Evolutionary conservation across 2,797 vertebrate species (phyloP).

Genomic region (Eulemur coronatus): DNA sequence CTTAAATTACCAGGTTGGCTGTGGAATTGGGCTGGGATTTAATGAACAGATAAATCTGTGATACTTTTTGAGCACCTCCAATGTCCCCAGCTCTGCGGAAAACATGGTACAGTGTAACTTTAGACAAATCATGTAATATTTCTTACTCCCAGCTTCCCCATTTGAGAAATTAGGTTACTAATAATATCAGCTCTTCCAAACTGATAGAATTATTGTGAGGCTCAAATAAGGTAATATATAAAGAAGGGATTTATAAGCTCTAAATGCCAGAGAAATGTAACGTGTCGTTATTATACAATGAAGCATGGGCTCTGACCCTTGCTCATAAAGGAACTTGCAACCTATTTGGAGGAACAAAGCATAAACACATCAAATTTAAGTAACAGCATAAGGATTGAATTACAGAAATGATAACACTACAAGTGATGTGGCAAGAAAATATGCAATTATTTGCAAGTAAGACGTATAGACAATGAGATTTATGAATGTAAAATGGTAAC

Average conservation of each 20-base stretch:
- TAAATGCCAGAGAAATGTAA: constrained; percentile 5
- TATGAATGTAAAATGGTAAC: not conserved
- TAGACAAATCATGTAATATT: not conserved
- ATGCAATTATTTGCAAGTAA: constrained; percentile 2
- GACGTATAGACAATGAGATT: not conserved
- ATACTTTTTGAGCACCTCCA: not conserved
- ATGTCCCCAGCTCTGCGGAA: not conserved
- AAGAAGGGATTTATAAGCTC: not conserved
- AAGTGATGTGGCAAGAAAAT: not conserved
- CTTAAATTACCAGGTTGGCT: not conserved
- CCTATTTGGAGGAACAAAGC: not conserved
- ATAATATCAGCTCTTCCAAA: not conserved
- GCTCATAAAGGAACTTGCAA: not conserved
- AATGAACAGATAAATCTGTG: constrained; percentile 42
- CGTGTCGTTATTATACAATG: not conserved
- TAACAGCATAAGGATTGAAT: not conserved
- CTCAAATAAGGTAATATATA: not conserved
- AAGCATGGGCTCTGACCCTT: not conserved
- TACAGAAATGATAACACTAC: not conserved
- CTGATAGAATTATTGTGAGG: not conserved
- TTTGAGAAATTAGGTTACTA: not conserved
- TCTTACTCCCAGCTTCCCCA: not conserved
- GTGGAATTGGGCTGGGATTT: not conserved
- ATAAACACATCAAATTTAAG: constrained; percentile 9
- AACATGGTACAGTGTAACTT: not conserved